Evolutionary conservation across 1,140 invertebrate genomes (phyloP).

Genomic region (Pseudomyrmex gracilis): DNA sequence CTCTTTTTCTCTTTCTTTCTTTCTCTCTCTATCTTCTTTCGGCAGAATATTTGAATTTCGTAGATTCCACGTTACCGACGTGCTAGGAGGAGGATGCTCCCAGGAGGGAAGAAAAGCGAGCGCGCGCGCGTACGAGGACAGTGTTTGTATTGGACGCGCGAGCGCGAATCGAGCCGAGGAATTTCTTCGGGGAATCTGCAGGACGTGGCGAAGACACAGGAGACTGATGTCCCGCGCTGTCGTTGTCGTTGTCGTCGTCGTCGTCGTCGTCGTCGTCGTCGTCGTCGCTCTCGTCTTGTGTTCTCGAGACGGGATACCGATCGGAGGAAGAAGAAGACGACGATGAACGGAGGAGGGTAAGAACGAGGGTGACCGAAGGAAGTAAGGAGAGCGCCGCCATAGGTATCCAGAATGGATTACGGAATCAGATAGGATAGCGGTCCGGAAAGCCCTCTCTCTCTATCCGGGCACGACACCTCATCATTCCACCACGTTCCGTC

Average conservation of each 20-base stretch:
- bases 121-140: conserved; percentile 60
- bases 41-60: conserved; percentile 77
- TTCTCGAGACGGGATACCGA: conserved; percentile 54
- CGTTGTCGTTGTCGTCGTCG: conserved; percentile 54
- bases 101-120: conserved; percentile 37
- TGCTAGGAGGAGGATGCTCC: conserved; percentile 14
- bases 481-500: conserved; percentile 78
- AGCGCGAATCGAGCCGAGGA: conserved; percentile 77
- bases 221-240: conserved; percentile 74
- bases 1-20: conserved; percentile 22
- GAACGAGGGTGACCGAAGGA: conserved; percentile 31
- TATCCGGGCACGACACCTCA: conserved; percentile 76
- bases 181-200: conserved; percentile 78
- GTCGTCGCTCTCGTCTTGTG: conserved; percentile 41
- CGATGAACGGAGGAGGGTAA: conserved; percentile 31
- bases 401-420: conserved; percentile 80
- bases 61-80: conserved; percentile 69
- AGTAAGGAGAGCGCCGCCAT: conserved; percentile 60
- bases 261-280: conserved; percentile 35
- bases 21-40: conserved; percentile 38
- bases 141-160: conserved; percentile 77
- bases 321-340: neutral
- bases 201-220: conserved; percentile 74
- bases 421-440: conserved; percentile 78
- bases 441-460: conserved; percentile 69